Conservation (phyloP, 1,140 invertebrate genomes). For the Bicyclus anynana region DNA sequence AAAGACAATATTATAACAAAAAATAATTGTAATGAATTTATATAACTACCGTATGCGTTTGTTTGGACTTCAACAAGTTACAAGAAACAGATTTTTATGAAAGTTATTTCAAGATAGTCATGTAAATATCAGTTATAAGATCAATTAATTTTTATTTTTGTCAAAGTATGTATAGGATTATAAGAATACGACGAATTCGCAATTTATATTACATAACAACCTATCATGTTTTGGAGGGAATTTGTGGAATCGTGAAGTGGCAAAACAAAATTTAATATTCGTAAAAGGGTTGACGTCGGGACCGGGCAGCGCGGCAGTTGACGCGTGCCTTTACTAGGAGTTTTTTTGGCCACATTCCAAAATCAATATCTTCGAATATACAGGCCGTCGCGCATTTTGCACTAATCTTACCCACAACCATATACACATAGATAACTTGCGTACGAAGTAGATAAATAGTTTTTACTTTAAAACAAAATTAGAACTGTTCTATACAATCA, state of each 20-base stretch:
- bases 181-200: not conserved
- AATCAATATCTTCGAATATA: conserved; percentile 74
- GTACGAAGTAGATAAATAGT: not conserved
- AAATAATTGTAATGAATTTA: too few species aligned
- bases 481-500: not conserved
- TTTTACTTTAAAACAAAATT: not conserved
- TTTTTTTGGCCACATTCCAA: conserved; percentile 76
- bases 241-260: conserved; percentile 69
- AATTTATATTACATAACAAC: not conserved
- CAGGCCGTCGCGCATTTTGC: conserved; percentile 67
- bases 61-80: too few species aligned
- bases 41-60: too few species aligned
- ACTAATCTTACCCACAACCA: conserved; percentile 60
- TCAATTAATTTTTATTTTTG: too few species aligned
- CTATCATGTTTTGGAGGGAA: conserved; percentile 58
- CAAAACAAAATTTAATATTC: conserved; percentile 77
- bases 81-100: too few species aligned
- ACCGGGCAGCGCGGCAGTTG: conserved; percentile 68
- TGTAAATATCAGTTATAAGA: too few species aligned
- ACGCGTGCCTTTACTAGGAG: conserved; percentile 70
- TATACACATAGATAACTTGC: conserved; percentile 13
- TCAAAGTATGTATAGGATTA: too few species aligned
- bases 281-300: conserved; percentile 72
- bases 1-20: too few species aligned
- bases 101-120: too few species aligned